phyloP scores from a whole-genome alignment of 1,140 invertebrate genomes.

The Trichoplusia ni region DNA sequence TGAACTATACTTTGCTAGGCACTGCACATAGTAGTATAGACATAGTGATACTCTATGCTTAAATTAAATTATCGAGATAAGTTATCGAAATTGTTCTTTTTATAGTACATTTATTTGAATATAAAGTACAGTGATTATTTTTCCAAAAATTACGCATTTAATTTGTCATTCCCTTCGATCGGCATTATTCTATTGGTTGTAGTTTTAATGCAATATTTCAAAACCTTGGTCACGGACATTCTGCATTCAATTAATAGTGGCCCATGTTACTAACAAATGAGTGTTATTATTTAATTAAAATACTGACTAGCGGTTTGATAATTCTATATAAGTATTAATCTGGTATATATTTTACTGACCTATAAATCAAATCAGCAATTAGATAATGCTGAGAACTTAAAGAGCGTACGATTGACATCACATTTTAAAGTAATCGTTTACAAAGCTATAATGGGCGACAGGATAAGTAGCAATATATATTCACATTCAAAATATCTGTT shows the following conservation, averaged over 20 bases:
- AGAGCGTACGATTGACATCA: too few species aligned
- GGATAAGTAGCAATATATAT: too few species aligned
- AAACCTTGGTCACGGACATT: constrained; percentile 12
- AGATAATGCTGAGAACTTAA: too few species aligned
- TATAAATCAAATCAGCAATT: too few species aligned
- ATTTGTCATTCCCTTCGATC: constrained; percentile 13
- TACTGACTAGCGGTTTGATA: not conserved
- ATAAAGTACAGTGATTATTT: constrained; percentile 9
- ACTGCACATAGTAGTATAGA: constrained; percentile 20
- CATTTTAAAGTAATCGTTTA: too few species aligned
- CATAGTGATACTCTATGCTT: constrained; percentile 10
- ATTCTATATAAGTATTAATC: too few species aligned
- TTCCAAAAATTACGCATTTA: constrained; percentile 18
- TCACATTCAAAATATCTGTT: too few species aligned
- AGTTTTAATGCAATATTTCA: constrained; percentile 9
- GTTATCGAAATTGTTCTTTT: constrained; percentile 1
- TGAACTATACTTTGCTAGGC: constrained; percentile 8
- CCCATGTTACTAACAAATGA: constrained; percentile 16
- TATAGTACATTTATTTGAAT: constrained; percentile 12
- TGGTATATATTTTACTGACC: too few species aligned
- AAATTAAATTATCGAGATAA: not conserved
- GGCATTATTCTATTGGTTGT: constrained; percentile 5
- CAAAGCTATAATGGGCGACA: too few species aligned
- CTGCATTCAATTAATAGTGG: not conserved
- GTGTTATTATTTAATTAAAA: not conserved